Percentiles rank a stretch among this genome's conserved stretches.
Evolutionary conservation across 2,113 vertebrate species (phyloP).

Genomic region (Ceyx melanurus): DNA sequence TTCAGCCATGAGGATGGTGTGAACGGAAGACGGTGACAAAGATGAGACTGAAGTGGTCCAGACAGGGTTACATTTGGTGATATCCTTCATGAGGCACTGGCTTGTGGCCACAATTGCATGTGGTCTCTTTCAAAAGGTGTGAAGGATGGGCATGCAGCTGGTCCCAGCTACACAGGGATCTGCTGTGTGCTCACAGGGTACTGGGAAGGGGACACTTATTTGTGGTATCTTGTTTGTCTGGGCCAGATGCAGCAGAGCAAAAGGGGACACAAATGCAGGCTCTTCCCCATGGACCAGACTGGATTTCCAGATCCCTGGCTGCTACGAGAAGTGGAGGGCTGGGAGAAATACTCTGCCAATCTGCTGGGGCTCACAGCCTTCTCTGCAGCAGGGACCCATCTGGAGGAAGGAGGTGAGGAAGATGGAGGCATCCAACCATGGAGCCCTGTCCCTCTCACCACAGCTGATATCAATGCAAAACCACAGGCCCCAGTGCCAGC

Average conservation of each 20-base stretch:
- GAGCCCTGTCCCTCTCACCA: accelerated
- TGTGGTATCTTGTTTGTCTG: neutral
- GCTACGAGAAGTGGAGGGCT: neutral
- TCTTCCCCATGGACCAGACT: neutral
- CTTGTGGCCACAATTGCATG: accelerated
- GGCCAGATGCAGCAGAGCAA: neutral
- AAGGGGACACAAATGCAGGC: neutral
- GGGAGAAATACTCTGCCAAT: neutral
- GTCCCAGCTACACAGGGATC: neutral
- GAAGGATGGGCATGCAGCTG: neutral
- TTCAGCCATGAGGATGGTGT: accelerated
- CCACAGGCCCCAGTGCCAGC: accelerated
- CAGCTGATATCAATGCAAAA: neutral
- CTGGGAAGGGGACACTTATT: accelerated
- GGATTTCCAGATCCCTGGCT: neutral
- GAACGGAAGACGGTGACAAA: neutral
- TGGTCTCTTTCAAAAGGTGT: neutral
- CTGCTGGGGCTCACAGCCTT: accelerated
- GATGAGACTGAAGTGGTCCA: neutral
- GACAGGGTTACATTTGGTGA: neutral
- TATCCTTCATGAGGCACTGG: neutral
- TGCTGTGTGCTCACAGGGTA: accelerated
- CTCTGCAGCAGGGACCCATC: neutral
- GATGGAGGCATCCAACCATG: accelerated
- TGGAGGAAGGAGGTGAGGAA: neutral